Base-by-base conservation (phyloP, 2,797 vertebrate genomes). In the Syngnathus acus region DNA sequence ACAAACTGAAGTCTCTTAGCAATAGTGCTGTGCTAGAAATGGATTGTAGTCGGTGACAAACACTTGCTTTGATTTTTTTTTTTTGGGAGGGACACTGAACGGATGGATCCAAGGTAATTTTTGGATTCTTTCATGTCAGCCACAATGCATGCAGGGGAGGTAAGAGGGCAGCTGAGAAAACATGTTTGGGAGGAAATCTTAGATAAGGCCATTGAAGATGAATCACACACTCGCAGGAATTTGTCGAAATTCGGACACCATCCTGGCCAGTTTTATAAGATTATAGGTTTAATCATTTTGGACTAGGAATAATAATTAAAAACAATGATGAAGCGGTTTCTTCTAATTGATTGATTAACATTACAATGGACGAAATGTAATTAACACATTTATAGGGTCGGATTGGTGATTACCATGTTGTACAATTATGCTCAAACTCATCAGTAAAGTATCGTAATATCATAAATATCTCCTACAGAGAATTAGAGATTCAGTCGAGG, bases 1-100 rank as follows among this genome's bases (percentile, higher is more conserved):
- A 32, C 32, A 32, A 32, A 73, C 47, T 71, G 38, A 42, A 57
- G 48, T 16, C 55, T 58, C 38, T n/a, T 38, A 65, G 68, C 72
- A 78, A 72, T 53, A 67, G 42, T 68, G 55, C 66, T 17, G 47
- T 16, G 6, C 16, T 17, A 17, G 32, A 32, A 32, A 32, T 32
- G 32, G 32, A 32, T 59, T 57, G 54, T 37, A 32, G 13, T 39
- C 37, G 4, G 57, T 39, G 16, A 39, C 13, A 37, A 17, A 38
- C 32, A 37, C 55, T 57, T 57, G 26, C 26, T 16, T 59, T 59
- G 37, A 9, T 7, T 19, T 38, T 58, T 58, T 1, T 6, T 32
- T 16, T 57, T 37, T 16, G 8, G 38, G 38, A 17, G 14, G 32
- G 16, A 2, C 13, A 7, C 32, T 19, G 16, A 9, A 37, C 37